Base-by-base conservation (phyloP, 2,888 invertebrate species). In the Melanargia galathea region DNA sequence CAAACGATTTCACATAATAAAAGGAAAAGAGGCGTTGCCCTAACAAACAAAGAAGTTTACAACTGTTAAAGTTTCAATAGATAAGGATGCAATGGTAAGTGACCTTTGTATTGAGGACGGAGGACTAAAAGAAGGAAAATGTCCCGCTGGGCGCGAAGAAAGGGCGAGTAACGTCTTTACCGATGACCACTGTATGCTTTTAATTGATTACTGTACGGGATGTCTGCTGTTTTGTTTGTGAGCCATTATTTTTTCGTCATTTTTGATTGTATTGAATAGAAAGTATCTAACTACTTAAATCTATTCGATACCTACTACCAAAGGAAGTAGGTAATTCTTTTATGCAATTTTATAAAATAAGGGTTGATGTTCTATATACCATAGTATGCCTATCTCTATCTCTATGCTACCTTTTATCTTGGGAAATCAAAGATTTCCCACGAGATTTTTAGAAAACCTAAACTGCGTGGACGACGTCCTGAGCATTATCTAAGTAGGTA, bases 101-200 rank as follows among this genome's bases (percentile, higher is more conserved):
- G 88, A 88, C 89, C 89, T 87, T 87, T 87, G 72, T 73, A 64
- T 70, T 66, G 74, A 68, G 75, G 75, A 84, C 82, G 84, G 83
- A 79, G 78, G 64, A 65, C 72, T 73, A 79, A 78, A 76, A 74
- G 77, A 68, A 81, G 78, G 89, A 83, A 87, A 85, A 78, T 82
- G 73, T 78, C 90, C 84, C 76, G 89, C 86, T 84, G 90, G 60
- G 82, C 71, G 70, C 69, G 73, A 78, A 79, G 77, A 77, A 80
- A 75, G 72, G 66, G 56, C 63, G 60, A 65, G 75, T 81, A 82
- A 84, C 79, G 83, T 86, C 86, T 86, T 86, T 78, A 83, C 76
- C 76, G 82, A 77, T 86, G 86, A 83, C 86, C 84, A 82, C 71
- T 71, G 73, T 73, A 73, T n/a, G 49, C 35, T 55, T 76, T 75